A percentile compares a stretch with the other conserved stretches of the same genome.
Conservation (phyloP, 1,140 invertebrate species). For the Cepaea nemoralis region DNA sequence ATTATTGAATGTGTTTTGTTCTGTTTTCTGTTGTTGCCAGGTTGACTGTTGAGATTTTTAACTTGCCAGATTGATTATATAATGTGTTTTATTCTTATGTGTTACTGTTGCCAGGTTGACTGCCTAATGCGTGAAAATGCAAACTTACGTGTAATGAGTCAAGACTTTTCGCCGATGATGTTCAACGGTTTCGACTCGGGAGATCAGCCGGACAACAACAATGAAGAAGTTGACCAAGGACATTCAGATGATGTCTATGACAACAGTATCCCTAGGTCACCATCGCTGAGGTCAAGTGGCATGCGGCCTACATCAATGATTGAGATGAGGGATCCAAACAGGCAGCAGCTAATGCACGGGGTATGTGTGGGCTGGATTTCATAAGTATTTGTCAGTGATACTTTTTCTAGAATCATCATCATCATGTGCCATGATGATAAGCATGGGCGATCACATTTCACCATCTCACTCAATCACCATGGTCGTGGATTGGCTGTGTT, state of each 20-base stretch:
- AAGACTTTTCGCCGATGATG: conserved; percentile 41
- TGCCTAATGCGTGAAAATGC: conserved; percentile 53
- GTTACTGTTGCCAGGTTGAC: conserved; percentile 50
- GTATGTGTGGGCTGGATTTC: conserved; percentile 29
- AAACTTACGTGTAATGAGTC: conserved; percentile 48
- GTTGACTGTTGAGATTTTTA: no score
- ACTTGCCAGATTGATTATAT: no score
- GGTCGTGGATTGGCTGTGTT: no score
- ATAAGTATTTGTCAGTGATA: no score
- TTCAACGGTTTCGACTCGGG: conserved; percentile 30
- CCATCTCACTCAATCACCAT: no score
- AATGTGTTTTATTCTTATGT: not conserved
- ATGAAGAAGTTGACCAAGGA: conserved; percentile 16
- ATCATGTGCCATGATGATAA: no score
- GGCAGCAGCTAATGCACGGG: conserved; percentile 37
- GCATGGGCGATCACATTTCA: no score
- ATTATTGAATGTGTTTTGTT: no score
- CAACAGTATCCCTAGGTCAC: not conserved
- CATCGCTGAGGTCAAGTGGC: conserved; percentile 34
- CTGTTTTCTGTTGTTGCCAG: no score
- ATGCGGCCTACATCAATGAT: conserved; percentile 44
- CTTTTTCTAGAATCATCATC: no score
- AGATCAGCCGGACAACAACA: conserved; percentile 28
- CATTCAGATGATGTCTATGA: conserved; percentile 15
- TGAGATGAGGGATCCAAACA: conserved; percentile 45